Evolutionary conservation across 2,888 invertebrate genomes (phyloP), one percentile per base, ranked within the genome.

Genomic region (Chalcosyrphus nemorum): DNA sequence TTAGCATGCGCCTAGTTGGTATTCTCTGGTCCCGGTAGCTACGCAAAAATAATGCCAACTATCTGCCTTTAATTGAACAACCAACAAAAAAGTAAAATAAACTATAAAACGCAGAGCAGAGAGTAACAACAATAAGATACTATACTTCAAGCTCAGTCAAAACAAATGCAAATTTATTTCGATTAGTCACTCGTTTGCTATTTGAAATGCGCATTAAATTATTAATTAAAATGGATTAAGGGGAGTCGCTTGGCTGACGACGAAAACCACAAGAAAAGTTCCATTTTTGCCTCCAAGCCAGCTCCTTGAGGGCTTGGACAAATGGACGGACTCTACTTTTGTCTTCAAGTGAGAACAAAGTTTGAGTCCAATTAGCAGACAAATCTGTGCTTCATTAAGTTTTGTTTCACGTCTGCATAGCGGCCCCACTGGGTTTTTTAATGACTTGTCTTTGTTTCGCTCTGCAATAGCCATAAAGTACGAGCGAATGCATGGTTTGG

Each of bases 121-220:
- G 45, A 3, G 15, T 27, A 43, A 41, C 17, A 65, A 72, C 72
- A 72, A 72, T 65, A 17, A 19, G 43, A 59, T 35, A 54, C 50
- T 27, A 2, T 17, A 2, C 41, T 68, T 15, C 24, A 45, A 61
- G 32, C 72, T 47, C 32, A 6, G 50, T 27, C 35, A 63, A 65
- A 76, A 65, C 76, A 65, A 76, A 81, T 76, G 81, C 81, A 76
- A 81, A 81, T 81, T 76, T 65, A 54, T 65, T 81, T 71, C 38
- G 71, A 76, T 81, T 76, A 71, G 54, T 76, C 81, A 76, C 68
- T 56, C 41, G 11, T 27, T 70, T 41, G 70, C 45, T 54, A 61
- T 56, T 77, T 70, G 61, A 59, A 77, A 70, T 77, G 77, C 77
- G 70, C 77, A 77, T 81, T 81, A 75, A 81, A 76, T 81, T 81